Evolutionary conservation across 2,888 invertebrate genomes (phyloP).

Genomic region (Athetis lepigone): DNA sequence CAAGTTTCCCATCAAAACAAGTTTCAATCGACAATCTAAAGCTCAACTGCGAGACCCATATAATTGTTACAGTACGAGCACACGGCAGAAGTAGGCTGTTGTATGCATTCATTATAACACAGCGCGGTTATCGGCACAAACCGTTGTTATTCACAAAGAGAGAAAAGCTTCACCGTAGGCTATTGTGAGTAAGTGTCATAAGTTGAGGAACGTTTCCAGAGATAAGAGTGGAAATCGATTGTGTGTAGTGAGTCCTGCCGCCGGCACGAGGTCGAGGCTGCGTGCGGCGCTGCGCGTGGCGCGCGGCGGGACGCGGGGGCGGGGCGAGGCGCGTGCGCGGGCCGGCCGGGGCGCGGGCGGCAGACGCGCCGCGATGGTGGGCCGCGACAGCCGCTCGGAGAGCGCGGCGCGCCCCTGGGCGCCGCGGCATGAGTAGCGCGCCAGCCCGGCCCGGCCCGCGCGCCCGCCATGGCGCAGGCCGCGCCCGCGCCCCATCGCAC

Average conservation of each 20-base stretch:
- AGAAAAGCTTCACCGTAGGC: constrained; percentile 48
- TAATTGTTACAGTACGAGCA: background rate
- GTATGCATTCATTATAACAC: constrained; percentile 1
- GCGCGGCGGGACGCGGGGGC: constrained; percentile 62
- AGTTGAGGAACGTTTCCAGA: constrained; percentile 60
- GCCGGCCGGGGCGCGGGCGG: constrained; percentile 80
- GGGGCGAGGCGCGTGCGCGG: constrained; percentile 72
- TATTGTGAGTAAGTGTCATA: constrained; percentile 50
- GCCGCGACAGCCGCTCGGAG: constrained; percentile 91
- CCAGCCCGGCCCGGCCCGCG: constrained; percentile 89
- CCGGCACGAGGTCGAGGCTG: constrained; percentile 65
- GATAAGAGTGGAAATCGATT: constrained; percentile 77
- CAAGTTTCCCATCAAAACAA: background rate
- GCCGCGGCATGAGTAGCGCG: constrained; percentile 90
- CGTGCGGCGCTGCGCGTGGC: constrained; percentile 69
- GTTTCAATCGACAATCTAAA: too few species aligned
- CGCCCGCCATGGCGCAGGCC: constrained; percentile 91
- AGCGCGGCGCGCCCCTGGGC: constrained; percentile 91
- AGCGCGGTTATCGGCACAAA: constrained; percentile 9
- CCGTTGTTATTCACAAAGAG: constrained; percentile 8
- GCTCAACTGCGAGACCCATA: background rate
- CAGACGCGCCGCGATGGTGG: constrained; percentile 90
- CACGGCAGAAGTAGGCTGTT: background rate
- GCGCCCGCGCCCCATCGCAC: constrained; percentile 92
- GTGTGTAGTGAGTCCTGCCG: constrained; percentile 51